A percentile compares a stretch with the other conserved stretches of the same genome.
phyloP scores from a whole-genome alignment of 2,113 vertebrate species.

The Podarcis cretensis region DNA sequence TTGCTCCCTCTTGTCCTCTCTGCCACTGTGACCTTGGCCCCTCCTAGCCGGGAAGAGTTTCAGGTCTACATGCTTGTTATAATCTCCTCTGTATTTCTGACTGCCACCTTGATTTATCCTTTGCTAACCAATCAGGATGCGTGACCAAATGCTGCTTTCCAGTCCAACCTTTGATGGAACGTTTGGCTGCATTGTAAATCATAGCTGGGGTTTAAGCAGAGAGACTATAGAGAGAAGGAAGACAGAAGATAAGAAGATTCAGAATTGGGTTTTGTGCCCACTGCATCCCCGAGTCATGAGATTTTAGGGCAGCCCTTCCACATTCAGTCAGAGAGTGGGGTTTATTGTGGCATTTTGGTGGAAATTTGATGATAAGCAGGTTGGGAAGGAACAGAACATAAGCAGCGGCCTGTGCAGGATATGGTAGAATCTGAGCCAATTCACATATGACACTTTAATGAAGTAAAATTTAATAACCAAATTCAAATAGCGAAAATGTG shows the following conservation, averaged over 20 bases:
- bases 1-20: conserved; percentile 2
- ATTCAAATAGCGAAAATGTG: background rate
- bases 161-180: conserved; percentile 56
- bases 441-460: background rate
- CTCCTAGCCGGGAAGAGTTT: conserved; percentile 37
- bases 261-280: background rate
- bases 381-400: background rate
- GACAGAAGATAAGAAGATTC: background rate
- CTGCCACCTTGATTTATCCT: conserved; percentile 65
- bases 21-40: background rate
- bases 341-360: background rate
- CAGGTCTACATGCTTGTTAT: conserved; percentile 56
- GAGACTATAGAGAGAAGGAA: background rate
- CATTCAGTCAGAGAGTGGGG: too few relatives aligned
- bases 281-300: fast-evolving
- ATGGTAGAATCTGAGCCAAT: background rate
- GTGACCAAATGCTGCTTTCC: conserved; percentile 52
- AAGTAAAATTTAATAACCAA: background rate
- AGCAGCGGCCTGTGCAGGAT: background rate
- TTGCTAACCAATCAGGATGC: conserved; percentile 61
- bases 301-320: background rate
- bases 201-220: background rate
- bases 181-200: conserved; percentile 49
- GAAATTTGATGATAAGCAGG: background rate
- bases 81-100: conserved; percentile 64